Evolutionary conservation across 2,113 vertebrate species (phyloP), one percentile per base, ranked within the genome.

Genomic region (Zeus faber): DNA sequence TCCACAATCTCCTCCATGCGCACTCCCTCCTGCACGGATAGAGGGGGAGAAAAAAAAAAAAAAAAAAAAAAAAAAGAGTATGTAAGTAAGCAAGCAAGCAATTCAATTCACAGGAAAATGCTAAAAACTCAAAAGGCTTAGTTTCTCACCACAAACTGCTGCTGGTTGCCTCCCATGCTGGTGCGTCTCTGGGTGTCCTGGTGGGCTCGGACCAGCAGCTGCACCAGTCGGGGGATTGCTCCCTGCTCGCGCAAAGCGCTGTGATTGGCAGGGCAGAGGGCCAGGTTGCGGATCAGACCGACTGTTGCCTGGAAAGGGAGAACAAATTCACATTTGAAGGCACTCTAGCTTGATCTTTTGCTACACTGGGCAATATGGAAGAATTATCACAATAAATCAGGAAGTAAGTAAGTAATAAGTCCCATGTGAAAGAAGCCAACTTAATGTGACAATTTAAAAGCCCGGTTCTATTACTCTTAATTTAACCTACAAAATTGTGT

Each of bases 1-100:
- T 99, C 97, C 0, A 99, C 97, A 1, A 99, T 99, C 76, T 99
- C 97, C 66, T 98, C 97, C 97, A 99, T 98, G 17, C 97, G 94
- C 11, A 98, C 96, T 0, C 97, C 97, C 80, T 98, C 97, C 97
- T 98, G 53, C 17, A 49, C n/a, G 1, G 23, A 40, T 5, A 14
- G 18, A 27, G n/a, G n/a, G 7, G 3, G 3, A 14, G 22, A 50
- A 17, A 58, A n/a, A n/a, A n/a, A n/a, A n/a, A n/a, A n/a, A n/a
- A n/a, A n/a, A n/a, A n/a, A n/a, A n/a, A n/a, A n/a, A n/a, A n/a
- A n/a, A n/a, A n/a, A n/a, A n/a, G n/a, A n/a, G n/a, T n/a, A n/a
- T n/a, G n/a, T n/a, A n/a, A n/a, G n/a, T n/a, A n/a, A n/a, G n/a
- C n/a, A n/a, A n/a, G n/a, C n/a, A n/a, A n/a, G n/a, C n/a, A n/a